Evolutionary conservation across 2,888 invertebrate species (phyloP).

Genomic region (Platerodrilus igneus): DNA sequence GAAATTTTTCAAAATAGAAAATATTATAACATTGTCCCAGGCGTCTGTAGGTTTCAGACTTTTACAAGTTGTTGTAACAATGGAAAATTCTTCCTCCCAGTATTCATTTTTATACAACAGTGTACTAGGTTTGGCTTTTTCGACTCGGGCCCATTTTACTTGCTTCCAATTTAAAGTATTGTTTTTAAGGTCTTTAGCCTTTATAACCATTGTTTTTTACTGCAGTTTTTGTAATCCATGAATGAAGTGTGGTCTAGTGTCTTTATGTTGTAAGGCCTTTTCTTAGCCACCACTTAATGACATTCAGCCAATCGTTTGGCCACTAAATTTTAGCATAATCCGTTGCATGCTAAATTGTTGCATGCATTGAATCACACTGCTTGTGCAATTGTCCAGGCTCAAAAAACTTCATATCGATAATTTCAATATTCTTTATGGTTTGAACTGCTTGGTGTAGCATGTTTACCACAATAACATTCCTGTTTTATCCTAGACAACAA

Average conservation of each 20-base stretch:
- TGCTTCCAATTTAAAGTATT: slow-evolving; percentile 2
- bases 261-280: too few species aligned
- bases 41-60: too few species aligned
- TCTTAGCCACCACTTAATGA: background rate
- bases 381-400: background rate
- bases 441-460: slow-evolving; percentile 1
- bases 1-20: background rate
- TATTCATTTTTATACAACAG: too few species aligned
- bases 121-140: background rate
- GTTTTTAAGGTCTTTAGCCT: too few species aligned
- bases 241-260: too few species aligned
- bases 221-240: slow-evolving; percentile 1
- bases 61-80: background rate
- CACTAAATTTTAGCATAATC: background rate
- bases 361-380: too few species aligned
- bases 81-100: background rate
- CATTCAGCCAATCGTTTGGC: background rate
- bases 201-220: too few species aligned
- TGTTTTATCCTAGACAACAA: slow-evolving; percentile 2
- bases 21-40: background rate
- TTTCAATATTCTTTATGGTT: slow-evolving; percentile 3
- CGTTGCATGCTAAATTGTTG: background rate
- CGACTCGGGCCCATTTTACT: slow-evolving; percentile 1
- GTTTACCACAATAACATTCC: too few species aligned
- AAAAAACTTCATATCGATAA: background rate